Percentiles rank a stretch among this genome's conserved stretches.
phyloP scores from a whole-genome alignment of 2,888 invertebrate species.

The Trissolcus brochymenae region DNA sequence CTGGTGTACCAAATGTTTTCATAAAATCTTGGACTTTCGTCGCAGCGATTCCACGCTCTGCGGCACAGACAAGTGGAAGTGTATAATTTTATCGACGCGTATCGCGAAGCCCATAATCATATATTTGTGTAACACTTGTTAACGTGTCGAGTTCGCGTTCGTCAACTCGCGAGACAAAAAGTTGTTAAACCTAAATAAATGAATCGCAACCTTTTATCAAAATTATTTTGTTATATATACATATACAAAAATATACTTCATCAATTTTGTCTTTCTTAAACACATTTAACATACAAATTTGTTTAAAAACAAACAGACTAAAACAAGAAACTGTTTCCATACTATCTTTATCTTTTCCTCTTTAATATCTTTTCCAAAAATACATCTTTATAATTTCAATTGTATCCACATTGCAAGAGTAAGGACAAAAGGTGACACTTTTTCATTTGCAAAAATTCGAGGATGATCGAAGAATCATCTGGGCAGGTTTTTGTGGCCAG shows the following conservation, averaged over 20 bases:
- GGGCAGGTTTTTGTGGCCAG: not conserved
- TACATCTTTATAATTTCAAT: too few species aligned
- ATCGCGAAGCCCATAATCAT: constrained; percentile 50
- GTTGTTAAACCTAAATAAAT: constrained; percentile 29
- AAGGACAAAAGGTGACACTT: constrained; percentile 14
- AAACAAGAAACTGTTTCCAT: too few species aligned
- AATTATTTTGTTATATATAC: too few species aligned
- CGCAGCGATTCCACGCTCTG: constrained; percentile 65
- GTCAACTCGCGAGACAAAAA: constrained; percentile 13
- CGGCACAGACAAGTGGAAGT: constrained; percentile 61
- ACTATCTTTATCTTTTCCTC: too few species aligned
- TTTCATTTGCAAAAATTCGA: not conserved
- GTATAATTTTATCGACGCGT: constrained; percentile 59
- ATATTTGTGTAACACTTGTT: constrained; percentile 53
- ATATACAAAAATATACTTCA: too few species aligned
- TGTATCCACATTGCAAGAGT: too few species aligned
- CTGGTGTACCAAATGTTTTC: constrained; percentile 45
- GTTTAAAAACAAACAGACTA: too few species aligned
- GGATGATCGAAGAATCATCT: not conserved
- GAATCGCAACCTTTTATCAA: constrained; percentile 15
- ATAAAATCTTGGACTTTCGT: constrained; percentile 63
- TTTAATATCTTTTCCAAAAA: too few species aligned
- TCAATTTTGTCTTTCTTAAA: too few species aligned
- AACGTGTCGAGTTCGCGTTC: constrained; percentile 21
- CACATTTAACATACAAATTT: too few species aligned